These are phyloP conservation scores for Pagrus major DNA, from an alignment of 2,113 vertebrate species.

Conservation along the genomic window DNA sequence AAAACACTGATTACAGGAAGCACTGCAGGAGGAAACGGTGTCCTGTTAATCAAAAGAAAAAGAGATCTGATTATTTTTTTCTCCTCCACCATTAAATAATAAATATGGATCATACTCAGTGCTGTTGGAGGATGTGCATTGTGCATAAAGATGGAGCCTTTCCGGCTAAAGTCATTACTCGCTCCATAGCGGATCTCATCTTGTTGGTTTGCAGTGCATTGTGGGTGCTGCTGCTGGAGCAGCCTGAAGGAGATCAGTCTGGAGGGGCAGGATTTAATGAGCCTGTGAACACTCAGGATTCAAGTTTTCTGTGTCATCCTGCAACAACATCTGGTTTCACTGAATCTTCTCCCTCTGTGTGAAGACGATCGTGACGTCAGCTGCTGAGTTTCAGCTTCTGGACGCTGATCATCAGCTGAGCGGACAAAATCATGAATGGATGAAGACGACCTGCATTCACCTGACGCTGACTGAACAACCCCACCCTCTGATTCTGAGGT, in stretches of 20 bases:
- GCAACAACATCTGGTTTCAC: neutral
- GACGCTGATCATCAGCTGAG: neutral
- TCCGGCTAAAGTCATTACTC: neutral
- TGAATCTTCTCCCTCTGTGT: neutral
- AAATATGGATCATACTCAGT: too few relatives aligned
- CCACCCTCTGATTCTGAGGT: too few relatives aligned
- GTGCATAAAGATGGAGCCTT: slow-evolving; percentile 9
- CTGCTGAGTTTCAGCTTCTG: slow-evolving; percentile 11
- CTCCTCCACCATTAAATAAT: too few relatives aligned
- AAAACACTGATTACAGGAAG: too few relatives aligned
- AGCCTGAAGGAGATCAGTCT: neutral
- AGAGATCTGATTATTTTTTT: too few relatives aligned
- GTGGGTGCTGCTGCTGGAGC: slow-evolving; percentile 39
- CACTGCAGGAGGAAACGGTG: neutral
- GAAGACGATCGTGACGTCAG: neutral
- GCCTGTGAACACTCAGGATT: neutral
- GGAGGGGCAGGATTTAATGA: neutral
- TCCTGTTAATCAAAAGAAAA: too few relatives aligned
- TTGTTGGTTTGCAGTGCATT: slow-evolving; percentile 60
- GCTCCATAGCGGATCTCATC: slow-evolving; percentile 39
- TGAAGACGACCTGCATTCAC: too few relatives aligned
- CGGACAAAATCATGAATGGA: neutral
- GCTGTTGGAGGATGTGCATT: neutral
- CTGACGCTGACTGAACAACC: too few relatives aligned
- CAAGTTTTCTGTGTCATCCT: slow-evolving; percentile 15